Evolutionary conservation across 2,888 invertebrate species (phyloP).

Genomic region (Clostera curtula): DNA sequence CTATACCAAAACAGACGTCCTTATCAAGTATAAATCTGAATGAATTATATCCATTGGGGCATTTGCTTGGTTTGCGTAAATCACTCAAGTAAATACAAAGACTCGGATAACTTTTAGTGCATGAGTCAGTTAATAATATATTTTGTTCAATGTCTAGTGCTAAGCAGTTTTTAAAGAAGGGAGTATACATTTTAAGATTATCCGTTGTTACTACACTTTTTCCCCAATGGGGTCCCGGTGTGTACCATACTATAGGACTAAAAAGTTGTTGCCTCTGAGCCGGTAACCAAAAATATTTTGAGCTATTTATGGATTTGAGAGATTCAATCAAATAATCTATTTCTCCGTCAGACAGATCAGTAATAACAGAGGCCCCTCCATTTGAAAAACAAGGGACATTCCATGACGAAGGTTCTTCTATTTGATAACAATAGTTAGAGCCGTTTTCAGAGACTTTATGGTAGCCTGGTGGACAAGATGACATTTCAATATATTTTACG

Average conservation of each 20-base stretch:
- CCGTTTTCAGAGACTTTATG: conserved; percentile 37
- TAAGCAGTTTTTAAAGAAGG: conserved; percentile 45
- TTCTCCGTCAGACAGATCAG: conserved; percentile 42
- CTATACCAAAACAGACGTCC: conserved; percentile 53
- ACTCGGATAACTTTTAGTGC: conserved; percentile 42
- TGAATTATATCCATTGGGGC: conserved; percentile 52
- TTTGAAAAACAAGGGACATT: conserved; percentile 51
- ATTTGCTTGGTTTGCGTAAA: conserved; percentile 43
- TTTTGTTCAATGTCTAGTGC: conserved; percentile 38
- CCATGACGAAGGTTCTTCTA: conserved; percentile 39
- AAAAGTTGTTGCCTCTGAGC: conserved; percentile 51
- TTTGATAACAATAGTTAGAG: conserved; percentile 49
- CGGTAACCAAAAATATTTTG: conserved; percentile 66
- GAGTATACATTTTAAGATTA: conserved; percentile 21
- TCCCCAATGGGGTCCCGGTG: conserved; percentile 66
- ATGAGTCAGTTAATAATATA: conserved; percentile 38
- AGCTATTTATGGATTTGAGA: conserved; percentile 31
- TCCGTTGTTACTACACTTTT: conserved; percentile 25
- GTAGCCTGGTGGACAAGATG: conserved; percentile 51
- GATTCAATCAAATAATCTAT: conserved; percentile 36
- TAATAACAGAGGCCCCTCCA: conserved; percentile 54
- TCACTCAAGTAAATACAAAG: conserved; percentile 58
- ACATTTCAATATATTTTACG: conserved; percentile 33
- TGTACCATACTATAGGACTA: conserved; percentile 57
- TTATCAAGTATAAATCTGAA: conserved; percentile 47